Evolutionary conservation across 2,888 invertebrate genomes (phyloP).

Genomic region (Polydrusus cervinus): DNA sequence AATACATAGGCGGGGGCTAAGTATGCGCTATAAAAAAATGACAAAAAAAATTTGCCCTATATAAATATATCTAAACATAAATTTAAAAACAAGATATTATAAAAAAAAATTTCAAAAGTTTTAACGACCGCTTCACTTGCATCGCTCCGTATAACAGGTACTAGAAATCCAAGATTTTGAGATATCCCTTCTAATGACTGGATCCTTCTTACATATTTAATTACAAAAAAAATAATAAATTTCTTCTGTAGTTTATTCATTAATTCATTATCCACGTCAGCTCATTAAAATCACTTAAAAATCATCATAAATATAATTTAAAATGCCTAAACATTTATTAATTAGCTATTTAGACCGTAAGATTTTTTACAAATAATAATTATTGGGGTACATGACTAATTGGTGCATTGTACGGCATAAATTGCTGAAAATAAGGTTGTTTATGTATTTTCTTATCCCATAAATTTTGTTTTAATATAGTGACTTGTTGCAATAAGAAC

Average conservation of each 20-base stretch:
- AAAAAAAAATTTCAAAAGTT: no score
- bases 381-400: slow-evolving; percentile 25
- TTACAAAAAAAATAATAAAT: slow-evolving; percentile 7
- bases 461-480: background rate
- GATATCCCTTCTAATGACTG: background rate
- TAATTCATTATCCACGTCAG: background rate
- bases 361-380: slow-evolving; percentile 24
- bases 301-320: slow-evolving; percentile 1
- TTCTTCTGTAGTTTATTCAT: background rate
- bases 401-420: background rate
- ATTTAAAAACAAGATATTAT: no score
- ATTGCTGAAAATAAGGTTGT: slow-evolving; percentile 1
- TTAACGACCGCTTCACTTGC: no score
- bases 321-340: slow-evolving; percentile 13
- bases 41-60: no score
- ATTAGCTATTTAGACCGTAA: slow-evolving; percentile 26
- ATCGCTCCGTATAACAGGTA: no score
- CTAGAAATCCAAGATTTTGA: background rate
- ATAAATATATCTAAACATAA: no score
- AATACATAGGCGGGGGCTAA: slow-evolving; percentile 9
- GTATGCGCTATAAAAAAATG: background rate
- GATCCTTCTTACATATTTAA: background rate
- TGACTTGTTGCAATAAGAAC: slow-evolving; percentile 3
- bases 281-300: slow-evolving; percentile 20
- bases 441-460: background rate